Percentiles rank a stretch among this genome's conserved stretches.
phyloP scores from a whole-genome alignment of 2,888 invertebrate genomes.

The Thymelicus lineola region DNA sequence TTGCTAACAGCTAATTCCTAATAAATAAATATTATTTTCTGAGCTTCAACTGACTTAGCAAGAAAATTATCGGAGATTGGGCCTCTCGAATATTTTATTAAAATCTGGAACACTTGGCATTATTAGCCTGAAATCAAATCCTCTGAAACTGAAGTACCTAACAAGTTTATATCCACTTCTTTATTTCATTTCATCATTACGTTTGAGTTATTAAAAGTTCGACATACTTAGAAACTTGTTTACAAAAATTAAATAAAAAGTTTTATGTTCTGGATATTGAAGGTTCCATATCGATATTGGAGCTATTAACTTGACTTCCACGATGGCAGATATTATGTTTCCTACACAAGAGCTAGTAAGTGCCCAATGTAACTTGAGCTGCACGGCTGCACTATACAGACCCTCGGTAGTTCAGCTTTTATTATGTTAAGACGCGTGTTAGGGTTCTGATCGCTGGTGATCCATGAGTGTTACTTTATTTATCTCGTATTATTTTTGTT shows the following conservation, averaged over 20 bases:
- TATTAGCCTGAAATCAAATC: conserved; percentile 31
- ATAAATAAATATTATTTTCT: conserved; percentile 6
- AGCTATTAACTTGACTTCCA: neutral
- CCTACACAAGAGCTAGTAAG: neutral
- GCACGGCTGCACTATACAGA: neutral
- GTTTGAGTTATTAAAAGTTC: conserved; percentile 2
- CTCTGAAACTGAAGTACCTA: conserved; percentile 18
- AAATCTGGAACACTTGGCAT: conserved; percentile 30
- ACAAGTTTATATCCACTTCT: conserved; percentile 14
- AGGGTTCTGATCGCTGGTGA: conserved; percentile 11
- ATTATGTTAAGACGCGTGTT: conserved; percentile 3
- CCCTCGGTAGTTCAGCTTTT: neutral
- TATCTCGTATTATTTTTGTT: conserved; percentile 46
- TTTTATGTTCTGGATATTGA: neutral
- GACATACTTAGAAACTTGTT: neutral
- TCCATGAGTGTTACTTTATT: conserved; percentile 17
- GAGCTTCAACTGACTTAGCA: conserved; percentile 13
- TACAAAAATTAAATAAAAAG: neutral
- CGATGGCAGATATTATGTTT: neutral
- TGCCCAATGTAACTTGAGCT: conserved; percentile 14
- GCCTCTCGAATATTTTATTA: conserved; percentile 40
- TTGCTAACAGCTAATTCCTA: too few species aligned
- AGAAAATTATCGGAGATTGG: conserved; percentile 26
- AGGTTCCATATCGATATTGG: neutral
- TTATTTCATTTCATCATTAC: conserved; percentile 14